Evolutionary conservation across 2,113 vertebrate genomes (phyloP).

Genomic region (Eretmodus cyanostictus): DNA sequence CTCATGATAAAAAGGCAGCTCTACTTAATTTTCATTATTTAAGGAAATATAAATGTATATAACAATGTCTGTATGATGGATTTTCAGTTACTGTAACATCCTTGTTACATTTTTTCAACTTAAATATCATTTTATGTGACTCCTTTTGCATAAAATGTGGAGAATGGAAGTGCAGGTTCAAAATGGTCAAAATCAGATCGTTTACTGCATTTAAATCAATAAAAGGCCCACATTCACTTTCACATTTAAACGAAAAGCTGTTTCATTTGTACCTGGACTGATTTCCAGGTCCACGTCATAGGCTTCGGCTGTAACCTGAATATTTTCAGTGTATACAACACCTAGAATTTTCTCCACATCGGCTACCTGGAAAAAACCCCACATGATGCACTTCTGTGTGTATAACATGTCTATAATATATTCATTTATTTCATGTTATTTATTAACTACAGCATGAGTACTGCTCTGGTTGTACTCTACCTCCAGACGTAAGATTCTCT

Average conservation of each 20-base stretch:
- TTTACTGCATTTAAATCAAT: background rate
- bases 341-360: slow-evolving; percentile 82
- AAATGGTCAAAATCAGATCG: background rate
- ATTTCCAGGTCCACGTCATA: background rate
- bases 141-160: background rate
- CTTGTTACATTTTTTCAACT: background rate
- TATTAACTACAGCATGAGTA: background rate
- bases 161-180: background rate
- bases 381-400: background rate
- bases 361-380: slow-evolving; percentile 73
- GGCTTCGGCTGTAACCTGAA: slow-evolving; percentile 54
- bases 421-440: background rate
- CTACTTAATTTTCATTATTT: background rate
- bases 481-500: slow-evolving; percentile 81
- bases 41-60: background rate
- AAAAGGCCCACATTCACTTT: background rate
- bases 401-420: background rate
- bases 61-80: background rate
- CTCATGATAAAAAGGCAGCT: background rate
- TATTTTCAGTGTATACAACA: slow-evolving; percentile 79
- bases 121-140: background rate
- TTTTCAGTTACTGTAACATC: background rate
- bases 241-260: background rate
- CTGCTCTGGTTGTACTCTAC: background rate
- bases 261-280: background rate